Evolutionary conservation across 2,888 invertebrate species (phyloP), one percentile per base, ranked within the genome.

Genomic region (Sinhomidia bicolor): DNA sequence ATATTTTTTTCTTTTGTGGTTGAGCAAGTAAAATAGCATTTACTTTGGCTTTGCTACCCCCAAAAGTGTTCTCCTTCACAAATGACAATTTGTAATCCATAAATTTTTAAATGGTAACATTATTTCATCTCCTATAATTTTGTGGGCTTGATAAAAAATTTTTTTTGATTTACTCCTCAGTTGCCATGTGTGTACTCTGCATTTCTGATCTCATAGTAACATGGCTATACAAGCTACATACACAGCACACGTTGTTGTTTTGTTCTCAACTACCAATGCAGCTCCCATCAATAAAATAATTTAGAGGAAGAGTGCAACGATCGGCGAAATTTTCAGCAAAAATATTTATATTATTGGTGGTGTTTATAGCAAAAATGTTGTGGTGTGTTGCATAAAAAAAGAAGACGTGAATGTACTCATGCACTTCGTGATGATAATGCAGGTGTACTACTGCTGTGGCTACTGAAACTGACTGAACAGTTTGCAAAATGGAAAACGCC

Each of bases 251-350:
- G 60, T 41, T 14, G 26, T 62, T 29, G 9, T 36, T 71, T 71
- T 60, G 26, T 12, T 71, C 9, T 36, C 36, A 6, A 62, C 29
- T 23, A n/a, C n/a, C n/a, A n/a, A n/a, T n/a, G n/a, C 57, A 57
- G n/a, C 6, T 57, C 7, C 17, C 57, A 36, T 36, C 36, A 36
- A 36, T 54, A 54, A 54, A 14, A n/a, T n/a, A n/a, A 36, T 36
- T 36, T 60, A 81, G 71, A 68, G 20, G 32, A 81, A 62, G 65
- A 87, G 87, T 74, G 87, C 87, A 87, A 87, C 47, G 87, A 62
- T 87, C 87, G 86, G 65, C 17, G 20, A 60, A 20, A 62, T 7
- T 26, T 26, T 47, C 68, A 68, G 20, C 51, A 68, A 81, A n/a
- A 20, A 20, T 71, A 26, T 26, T 74, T 17, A 10, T 26, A 74